Evolutionary conservation across 2,888 invertebrate species (phyloP).

Genomic region (Xiphydria camelus): DNA sequence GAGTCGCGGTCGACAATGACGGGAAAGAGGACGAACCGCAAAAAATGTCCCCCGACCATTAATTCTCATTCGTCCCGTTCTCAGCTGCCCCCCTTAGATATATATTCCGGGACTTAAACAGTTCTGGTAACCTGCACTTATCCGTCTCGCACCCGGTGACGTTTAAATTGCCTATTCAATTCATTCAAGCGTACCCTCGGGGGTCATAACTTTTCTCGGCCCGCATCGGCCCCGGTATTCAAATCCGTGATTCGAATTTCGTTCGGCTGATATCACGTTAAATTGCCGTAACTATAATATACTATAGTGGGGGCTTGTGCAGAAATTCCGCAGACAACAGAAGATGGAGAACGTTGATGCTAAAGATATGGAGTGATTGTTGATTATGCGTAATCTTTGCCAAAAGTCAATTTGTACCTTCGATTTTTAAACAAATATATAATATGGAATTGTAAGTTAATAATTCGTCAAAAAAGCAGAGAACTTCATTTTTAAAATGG

Average conservation of each 20-base stretch:
- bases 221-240: neutral
- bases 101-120: constrained; percentile 6
- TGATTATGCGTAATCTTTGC: too few species aligned
- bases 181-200: constrained; percentile 5
- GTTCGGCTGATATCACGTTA: neutral
- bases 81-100: neutral
- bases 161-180: constrained; percentile 11
- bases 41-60: constrained; percentile 16
- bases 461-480: too few species aligned
- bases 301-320: too few species aligned
- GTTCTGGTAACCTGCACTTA: constrained; percentile 11
- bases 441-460: too few species aligned
- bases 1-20: neutral
- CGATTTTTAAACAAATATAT: too few species aligned
- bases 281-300: too few species aligned
- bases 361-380: too few species aligned
- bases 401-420: too few species aligned
- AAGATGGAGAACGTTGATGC: too few species aligned
- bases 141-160: constrained; percentile 9
- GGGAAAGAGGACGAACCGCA: constrained; percentile 2
- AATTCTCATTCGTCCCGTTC: constrained; percentile 9
- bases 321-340: too few species aligned
- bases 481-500: too few species aligned
- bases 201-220: too few species aligned
- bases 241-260: constrained; percentile 1